A percentile compares a stretch with the other conserved stretches of the same genome.
Conservation (phyloP, 2,797 vertebrate genomes). For the Huso huso region DNA sequence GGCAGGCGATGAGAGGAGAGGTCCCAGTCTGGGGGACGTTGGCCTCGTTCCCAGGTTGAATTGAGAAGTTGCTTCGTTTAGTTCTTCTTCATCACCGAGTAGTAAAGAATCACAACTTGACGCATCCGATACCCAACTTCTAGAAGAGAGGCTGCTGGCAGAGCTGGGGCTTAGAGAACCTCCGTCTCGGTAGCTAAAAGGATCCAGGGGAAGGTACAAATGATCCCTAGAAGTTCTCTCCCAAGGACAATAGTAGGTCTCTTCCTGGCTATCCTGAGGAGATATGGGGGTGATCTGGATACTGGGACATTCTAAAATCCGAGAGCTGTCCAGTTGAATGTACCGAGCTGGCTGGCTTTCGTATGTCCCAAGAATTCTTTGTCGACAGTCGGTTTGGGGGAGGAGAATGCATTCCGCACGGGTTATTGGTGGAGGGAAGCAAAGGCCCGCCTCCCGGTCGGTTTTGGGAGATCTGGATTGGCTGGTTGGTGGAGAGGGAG, state of each 20-base stretch:
- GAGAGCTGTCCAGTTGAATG: conserved; percentile 49
- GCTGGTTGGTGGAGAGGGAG: conserved; percentile 34
- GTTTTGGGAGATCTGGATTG: conserved; percentile 53
- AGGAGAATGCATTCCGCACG: conserved; percentile 87
- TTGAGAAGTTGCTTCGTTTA: conserved; percentile 67
- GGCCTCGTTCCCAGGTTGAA: conserved; percentile 56
- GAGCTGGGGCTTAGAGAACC: conserved; percentile 81
- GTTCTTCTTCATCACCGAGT: conserved; percentile 80
- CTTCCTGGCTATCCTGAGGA: conserved; percentile 58
- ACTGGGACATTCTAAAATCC: conserved; percentile 82
- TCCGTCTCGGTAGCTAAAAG: conserved; percentile 73
- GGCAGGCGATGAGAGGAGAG: conserved; percentile 29
- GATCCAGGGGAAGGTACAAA: conserved; percentile 73
- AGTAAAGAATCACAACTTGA: conserved; percentile 78
- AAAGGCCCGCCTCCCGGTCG: conserved; percentile 13
- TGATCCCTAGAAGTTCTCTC: conserved; percentile 62
- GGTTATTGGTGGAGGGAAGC: conserved; percentile 40
- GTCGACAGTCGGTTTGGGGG: conserved; percentile 68
- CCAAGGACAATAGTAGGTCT: conserved; percentile 34
- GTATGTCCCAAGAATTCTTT: conserved; percentile 77
- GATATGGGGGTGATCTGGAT: conserved; percentile 92
- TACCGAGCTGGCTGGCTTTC: conserved; percentile 80
- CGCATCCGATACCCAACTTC: conserved; percentile 79
- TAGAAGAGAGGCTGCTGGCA: conserved; percentile 79
- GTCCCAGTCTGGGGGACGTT: conserved; percentile 41